These are phyloP conservation scores for Sinocyclocheilus anshuiensis DNA, from an alignment of 2,113 vertebrate species.

Conservation along the genomic window DNA sequence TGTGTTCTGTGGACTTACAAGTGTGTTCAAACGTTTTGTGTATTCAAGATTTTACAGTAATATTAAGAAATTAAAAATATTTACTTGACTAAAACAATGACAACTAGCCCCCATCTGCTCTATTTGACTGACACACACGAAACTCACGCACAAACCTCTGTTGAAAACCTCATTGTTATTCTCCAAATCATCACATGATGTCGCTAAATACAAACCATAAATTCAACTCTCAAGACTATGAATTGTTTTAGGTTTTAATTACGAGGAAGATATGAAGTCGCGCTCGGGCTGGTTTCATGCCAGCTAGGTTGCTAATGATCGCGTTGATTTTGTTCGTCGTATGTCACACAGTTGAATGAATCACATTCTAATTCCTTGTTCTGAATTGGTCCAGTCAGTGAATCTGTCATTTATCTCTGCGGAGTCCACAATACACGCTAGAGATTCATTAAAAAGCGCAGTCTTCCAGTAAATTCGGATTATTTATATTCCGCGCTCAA, in stretches of 20 bases:
- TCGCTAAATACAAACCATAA: conserved; percentile 55
- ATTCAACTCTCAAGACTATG: not conserved
- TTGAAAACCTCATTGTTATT: conserved; percentile 20
- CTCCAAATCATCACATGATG: conserved; percentile 32
- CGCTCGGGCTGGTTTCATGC: not conserved
- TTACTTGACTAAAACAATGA: not conserved
- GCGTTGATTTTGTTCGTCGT: not conserved
- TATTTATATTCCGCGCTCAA: not conserved
- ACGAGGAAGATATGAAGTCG: conserved; percentile 3
- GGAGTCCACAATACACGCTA: not conserved
- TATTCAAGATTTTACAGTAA: not conserved
- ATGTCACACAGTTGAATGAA: not conserved
- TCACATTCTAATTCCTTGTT: not conserved
- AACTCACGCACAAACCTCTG: not conserved
- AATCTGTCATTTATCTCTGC: conserved; percentile 2
- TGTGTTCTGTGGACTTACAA: not conserved
- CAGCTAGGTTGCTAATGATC: not conserved
- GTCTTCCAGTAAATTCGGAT: conserved; percentile 7
- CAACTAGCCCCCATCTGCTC: not conserved
- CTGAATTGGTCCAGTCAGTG: not conserved
- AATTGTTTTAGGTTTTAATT: not conserved
- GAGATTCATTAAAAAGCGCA: conserved; percentile 1
- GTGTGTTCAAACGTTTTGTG: no score
- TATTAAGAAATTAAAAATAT: not conserved
- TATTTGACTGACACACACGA: not conserved